These are phyloP conservation scores for Atherinosoma microstoma DNA, from an alignment of 2,797 vertebrate species.

Conservation along the genomic window DNA sequence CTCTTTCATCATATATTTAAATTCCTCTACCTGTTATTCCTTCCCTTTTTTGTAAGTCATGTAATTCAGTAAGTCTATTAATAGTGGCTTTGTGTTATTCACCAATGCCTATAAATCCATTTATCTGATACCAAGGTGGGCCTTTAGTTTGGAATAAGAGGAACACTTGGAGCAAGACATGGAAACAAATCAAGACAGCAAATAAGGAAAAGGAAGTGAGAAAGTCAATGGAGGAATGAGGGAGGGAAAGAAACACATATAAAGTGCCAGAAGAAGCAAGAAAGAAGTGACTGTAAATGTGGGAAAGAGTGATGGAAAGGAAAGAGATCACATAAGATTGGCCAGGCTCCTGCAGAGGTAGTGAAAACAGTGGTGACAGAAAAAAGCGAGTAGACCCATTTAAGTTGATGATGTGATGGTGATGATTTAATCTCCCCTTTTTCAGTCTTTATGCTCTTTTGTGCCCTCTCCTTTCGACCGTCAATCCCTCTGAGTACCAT, in stretches of 20 bases:
- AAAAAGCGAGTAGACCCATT: constrained; percentile 82
- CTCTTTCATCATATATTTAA: constrained; percentile 54
- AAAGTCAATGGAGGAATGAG: constrained; percentile 10
- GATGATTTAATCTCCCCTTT: constrained; percentile 97
- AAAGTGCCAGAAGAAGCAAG: constrained; percentile 23
- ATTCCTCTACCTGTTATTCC: constrained; percentile 24
- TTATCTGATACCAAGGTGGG: constrained; percentile 87
- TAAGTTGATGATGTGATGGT: constrained; percentile 87
- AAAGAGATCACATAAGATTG: constrained; percentile 78
- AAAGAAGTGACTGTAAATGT: constrained; percentile 37
- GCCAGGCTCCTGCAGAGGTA: constrained; percentile 78
- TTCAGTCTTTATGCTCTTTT: constrained; percentile 77
- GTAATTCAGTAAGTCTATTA: constrained; percentile 94
- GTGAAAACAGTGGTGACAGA: constrained; percentile 92
- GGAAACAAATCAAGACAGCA: constrained; percentile 56
- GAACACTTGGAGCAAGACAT: constrained; percentile 29
- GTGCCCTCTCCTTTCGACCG: constrained; percentile 73
- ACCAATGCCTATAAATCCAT: constrained; percentile 97
- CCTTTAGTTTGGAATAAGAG: constrained; percentile 82
- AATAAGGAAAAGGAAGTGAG: constrained; percentile 19
- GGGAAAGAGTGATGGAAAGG: constrained; percentile 35
- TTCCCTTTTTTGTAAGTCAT: constrained; percentile 74
- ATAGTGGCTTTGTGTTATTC: constrained; percentile 93
- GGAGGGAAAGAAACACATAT: constrained; percentile 16
- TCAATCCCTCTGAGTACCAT: constrained; percentile 92